A percentile compares a stretch with the other conserved stretches of the same genome.
phyloP scores from a whole-genome alignment of 1,140 invertebrate species.

The Euglossa dilemma region DNA sequence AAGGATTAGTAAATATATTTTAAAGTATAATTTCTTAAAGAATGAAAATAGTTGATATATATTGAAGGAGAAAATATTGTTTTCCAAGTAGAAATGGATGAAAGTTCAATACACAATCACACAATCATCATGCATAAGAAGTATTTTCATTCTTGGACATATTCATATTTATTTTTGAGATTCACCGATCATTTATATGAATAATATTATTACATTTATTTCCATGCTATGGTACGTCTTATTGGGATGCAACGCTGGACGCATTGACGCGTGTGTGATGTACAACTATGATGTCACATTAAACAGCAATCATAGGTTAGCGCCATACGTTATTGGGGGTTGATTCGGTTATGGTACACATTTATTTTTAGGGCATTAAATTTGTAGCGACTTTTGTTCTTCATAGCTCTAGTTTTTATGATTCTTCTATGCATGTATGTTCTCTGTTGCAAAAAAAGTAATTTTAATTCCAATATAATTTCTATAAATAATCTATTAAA shows the following conservation, averaged over 20 bases:
- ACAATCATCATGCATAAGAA: conserved; percentile 41
- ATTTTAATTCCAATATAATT: conserved; percentile 19
- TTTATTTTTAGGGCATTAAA: conserved; percentile 62
- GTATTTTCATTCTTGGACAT: conserved; percentile 66
- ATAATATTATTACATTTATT: conserved; percentile 78
- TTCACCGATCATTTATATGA: conserved; percentile 56
- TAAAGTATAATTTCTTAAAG: conserved; percentile 25
- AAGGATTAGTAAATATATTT: conserved; percentile 13
- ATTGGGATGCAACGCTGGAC: conserved; percentile 81
- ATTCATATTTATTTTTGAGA: conserved; percentile 58
- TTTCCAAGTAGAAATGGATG: conserved; percentile 18
- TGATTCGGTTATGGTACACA: conserved; percentile 78
- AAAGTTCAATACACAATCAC: conserved; percentile 28
- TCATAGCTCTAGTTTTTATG: conserved; percentile 50
- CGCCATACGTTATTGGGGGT: conserved; percentile 77
- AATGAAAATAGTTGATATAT: conserved; percentile 52
- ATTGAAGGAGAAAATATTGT: not conserved
- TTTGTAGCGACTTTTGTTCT: conserved; percentile 49
- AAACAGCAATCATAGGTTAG: conserved; percentile 83
- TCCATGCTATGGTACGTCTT: conserved; percentile 81
- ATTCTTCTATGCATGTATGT: conserved; percentile 61
- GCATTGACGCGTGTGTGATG: conserved; percentile 79
- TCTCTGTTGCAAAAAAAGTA: conserved; percentile 24
- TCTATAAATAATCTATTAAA: conserved; percentile 11
- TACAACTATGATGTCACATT: conserved; percentile 80